Evolutionary conservation across 2,888 invertebrate species (phyloP).

Genomic region (Gastracanthus pulcherrimus): DNA sequence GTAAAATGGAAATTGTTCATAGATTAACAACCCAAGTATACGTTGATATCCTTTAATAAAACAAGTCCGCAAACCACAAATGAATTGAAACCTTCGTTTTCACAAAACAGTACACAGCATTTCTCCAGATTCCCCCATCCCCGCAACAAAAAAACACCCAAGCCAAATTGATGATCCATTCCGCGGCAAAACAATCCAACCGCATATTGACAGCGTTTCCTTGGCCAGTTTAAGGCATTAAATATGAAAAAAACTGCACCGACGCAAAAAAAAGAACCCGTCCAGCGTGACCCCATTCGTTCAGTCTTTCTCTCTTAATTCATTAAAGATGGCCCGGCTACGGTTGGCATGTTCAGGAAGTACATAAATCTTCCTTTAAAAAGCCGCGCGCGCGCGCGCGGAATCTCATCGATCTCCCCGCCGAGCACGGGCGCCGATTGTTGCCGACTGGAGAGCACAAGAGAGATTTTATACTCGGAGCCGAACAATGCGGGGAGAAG

Average conservation of each 20-base stretch:
- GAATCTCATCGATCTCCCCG: constrained; percentile 46
- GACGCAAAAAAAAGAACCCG: neutral
- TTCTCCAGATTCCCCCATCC: neutral
- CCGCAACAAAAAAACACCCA: neutral
- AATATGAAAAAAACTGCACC: neutral
- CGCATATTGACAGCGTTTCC: neutral
- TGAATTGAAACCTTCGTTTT: no score
- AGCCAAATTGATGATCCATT: neutral
- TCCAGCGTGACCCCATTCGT: constrained; percentile 17
- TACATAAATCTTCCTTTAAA: constrained; percentile 49
- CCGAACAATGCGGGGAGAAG: constrained; percentile 3
- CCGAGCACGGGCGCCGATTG: neutral
- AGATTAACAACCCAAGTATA: no score
- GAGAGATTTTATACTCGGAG: neutral
- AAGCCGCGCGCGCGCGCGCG: constrained; percentile 12
- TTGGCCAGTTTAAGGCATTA: neutral
- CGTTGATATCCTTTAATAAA: no score
- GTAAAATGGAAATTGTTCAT: no score
- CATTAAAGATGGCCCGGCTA: constrained; percentile 20
- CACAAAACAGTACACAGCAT: neutral
- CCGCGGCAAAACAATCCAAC: neutral
- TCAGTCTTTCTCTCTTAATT: constrained; percentile 21
- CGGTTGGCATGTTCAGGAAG: neutral
- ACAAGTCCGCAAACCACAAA: no score
- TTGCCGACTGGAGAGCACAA: constrained; percentile 8